Evolutionary conservation across 2,113 vertebrate genomes (phyloP), one percentile per base, ranked within the genome.

Genomic region (Eubucco bourcierii): DNA sequence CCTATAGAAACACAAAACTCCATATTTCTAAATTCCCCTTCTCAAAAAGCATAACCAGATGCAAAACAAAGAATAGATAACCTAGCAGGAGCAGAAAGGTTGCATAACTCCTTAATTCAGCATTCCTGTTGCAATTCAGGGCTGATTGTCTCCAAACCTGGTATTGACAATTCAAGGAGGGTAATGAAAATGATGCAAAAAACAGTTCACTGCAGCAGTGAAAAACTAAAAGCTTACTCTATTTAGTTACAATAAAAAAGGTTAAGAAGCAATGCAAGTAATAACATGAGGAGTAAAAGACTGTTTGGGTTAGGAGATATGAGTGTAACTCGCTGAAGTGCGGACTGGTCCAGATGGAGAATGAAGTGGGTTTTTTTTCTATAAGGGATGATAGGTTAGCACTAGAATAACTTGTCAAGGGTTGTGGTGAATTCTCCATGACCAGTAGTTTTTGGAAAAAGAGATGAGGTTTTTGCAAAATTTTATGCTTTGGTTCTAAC

Each of bases 141-240:
- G 37, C 33, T 70, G 80, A 50, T 50, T 88, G 33, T 52, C 37
- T 76, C 58, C 59, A 58, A 55, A 33, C 75, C 39, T n/a, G 60
- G 37, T 77, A 65, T 19, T 53, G 63, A 84, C 89, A 90, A 27
- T 37, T 79, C 74, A 78, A 90, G 63, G 4, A 90, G 10, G 33
- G 78, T 72, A 78, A 75, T 79, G 63, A 75, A 94, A 93, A 92
- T 64, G n/a, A 80, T 72, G 58, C 20, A 31, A 88, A 90, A 83
- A 84, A 53, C 47, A 50, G 47, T 50, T 33, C 72, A 66, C 66
- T 47, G 17, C 33, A 67, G 15, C 16, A 15, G 16, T 81, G 73
- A 88, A 79, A 85, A 92, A 78, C 25, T 60, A 77, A 60, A 83
- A 83, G 18, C 70, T 87, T 63, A 50, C 78, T 64, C 41, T 84